Evolutionary conservation across 2,113 vertebrate genomes (phyloP).

Genomic region (Eclectus roratus): DNA sequence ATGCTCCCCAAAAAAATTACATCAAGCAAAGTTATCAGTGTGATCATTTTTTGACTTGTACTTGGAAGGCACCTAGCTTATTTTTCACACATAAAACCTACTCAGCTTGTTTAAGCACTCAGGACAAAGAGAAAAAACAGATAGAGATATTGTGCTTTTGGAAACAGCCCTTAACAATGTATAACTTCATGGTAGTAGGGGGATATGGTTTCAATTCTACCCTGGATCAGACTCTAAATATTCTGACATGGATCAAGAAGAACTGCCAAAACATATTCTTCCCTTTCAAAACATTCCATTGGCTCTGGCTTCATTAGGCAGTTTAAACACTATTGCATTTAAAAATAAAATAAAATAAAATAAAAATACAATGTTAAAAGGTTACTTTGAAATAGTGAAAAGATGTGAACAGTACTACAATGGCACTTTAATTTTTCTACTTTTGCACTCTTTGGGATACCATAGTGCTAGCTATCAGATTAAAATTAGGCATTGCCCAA

Average conservation of each 20-base stretch:
- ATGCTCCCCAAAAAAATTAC: not conserved
- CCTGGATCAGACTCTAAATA: slow-evolving; percentile 55
- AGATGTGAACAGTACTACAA: not conserved
- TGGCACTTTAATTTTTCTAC: not conserved
- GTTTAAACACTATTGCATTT: slow-evolving; percentile 12
- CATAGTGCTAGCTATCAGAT: not conserved
- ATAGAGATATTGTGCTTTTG: slow-evolving; percentile 58
- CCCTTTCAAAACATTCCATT: slow-evolving; percentile 55
- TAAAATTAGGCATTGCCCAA: not conserved
- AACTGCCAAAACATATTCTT: slow-evolving; percentile 56
- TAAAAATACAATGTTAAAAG: slow-evolving; percentile 31
- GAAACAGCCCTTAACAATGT: slow-evolving; percentile 26
- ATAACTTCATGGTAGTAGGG: slow-evolving; percentile 11
- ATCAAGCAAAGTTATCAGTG: not conserved
- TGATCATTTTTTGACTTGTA: not conserved
- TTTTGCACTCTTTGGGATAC: not conserved
- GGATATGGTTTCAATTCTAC: slow-evolving; percentile 71
- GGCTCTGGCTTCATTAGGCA: not conserved
- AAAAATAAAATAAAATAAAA: not conserved
- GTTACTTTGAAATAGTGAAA: not conserved
- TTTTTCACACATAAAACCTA: not conserved
- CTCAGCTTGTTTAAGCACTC: slow-evolving; percentile 19
- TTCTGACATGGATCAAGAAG: slow-evolving; percentile 55
- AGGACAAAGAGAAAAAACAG: slow-evolving; percentile 7
- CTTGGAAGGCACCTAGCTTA: not conserved